Percentiles rank a stretch among this genome's conserved stretches.
Evolutionary conservation across 2,888 invertebrate genomes (phyloP).

Genomic region (Cryptosula pallasiana): DNA sequence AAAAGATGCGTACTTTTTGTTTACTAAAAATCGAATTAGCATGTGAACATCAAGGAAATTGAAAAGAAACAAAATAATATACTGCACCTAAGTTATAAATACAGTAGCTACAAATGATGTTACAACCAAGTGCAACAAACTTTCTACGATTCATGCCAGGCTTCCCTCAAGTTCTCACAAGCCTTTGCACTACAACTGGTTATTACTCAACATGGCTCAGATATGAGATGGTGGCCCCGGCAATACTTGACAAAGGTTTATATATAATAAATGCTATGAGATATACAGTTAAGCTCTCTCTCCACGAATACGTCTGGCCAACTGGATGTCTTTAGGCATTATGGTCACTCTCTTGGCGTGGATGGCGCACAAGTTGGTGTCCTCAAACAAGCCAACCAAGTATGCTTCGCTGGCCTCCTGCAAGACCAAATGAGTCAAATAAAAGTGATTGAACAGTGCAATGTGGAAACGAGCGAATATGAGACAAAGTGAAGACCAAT

Average conservation of each 20-base stretch:
- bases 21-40: no score
- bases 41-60: no score
- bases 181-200: no score
- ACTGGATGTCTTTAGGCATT: conserved; percentile 95
- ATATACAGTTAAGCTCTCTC: conserved; percentile 62
- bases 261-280: neutral
- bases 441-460: no score
- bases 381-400: conserved; percentile 78
- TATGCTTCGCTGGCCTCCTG: conserved; percentile 48
- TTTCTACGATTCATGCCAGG: no score
- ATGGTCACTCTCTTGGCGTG: conserved; percentile 95
- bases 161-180: no score
- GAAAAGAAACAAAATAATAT: neutral
- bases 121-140: no score
- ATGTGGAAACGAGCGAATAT: no score
- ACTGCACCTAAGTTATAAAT: no score
- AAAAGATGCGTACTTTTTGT: no score
- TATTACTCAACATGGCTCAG: no score
- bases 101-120: conserved; percentile 2
- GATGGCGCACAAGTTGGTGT: conserved; percentile 94
- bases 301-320: conserved; percentile 91
- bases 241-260: neutral
- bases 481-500: no score
- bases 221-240: neutral
- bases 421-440: neutral